These are phyloP conservation scores for Lucifuga dentata DNA, from an alignment of 2,113 vertebrate genomes.

Conservation along the genomic window DNA sequence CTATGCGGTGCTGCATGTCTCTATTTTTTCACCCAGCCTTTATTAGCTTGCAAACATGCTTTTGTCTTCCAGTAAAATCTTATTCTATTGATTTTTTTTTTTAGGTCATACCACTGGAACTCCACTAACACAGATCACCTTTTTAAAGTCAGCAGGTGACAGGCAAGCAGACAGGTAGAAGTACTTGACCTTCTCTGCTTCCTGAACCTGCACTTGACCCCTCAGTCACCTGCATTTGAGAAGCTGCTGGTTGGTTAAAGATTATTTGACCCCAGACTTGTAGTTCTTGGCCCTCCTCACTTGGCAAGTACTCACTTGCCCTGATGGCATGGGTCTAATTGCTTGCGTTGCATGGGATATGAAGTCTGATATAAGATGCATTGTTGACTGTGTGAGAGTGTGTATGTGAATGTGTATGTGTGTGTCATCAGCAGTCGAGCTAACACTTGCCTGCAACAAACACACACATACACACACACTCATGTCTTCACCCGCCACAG, in stretches of 20 bases:
- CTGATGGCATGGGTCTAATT: slow-evolving; percentile 69
- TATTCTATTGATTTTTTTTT: too few relatives aligned
- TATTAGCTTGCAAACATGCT: too few relatives aligned
- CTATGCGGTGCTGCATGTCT: too few relatives aligned
- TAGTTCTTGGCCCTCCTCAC: slow-evolving; percentile 43
- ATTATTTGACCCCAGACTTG: slow-evolving; percentile 55
- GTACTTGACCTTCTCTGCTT: slow-evolving; percentile 43
- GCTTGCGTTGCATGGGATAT: slow-evolving; percentile 61
- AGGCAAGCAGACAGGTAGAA: slow-evolving; percentile 26
- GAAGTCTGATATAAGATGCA: slow-evolving; percentile 69
- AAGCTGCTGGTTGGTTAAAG: slow-evolving; percentile 30
- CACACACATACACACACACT: slow-evolving; percentile 47
- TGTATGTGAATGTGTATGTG: slow-evolving; percentile 38
- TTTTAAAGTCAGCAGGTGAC: slow-evolving; percentile 33
- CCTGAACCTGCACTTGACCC: slow-evolving; percentile 71
- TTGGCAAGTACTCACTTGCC: slow-evolving; percentile 68
- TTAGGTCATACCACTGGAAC: too few relatives aligned
- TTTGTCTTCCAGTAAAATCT: too few relatives aligned
- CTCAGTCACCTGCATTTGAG: slow-evolving; percentile 48
- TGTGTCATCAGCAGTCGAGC: slow-evolving; percentile 65
- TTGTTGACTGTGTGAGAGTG: slow-evolving; percentile 63
- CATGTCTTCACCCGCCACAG: slow-evolving; percentile 84
- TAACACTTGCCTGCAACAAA: slow-evolving; percentile 75
- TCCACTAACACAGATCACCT: background rate
- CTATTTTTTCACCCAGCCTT: too few relatives aligned